Evolutionary conservation across 30 jellyfish, hydroid and myxozoan genomes (phyloP).

Genomic region (Turritopsis rubra): DNA sequence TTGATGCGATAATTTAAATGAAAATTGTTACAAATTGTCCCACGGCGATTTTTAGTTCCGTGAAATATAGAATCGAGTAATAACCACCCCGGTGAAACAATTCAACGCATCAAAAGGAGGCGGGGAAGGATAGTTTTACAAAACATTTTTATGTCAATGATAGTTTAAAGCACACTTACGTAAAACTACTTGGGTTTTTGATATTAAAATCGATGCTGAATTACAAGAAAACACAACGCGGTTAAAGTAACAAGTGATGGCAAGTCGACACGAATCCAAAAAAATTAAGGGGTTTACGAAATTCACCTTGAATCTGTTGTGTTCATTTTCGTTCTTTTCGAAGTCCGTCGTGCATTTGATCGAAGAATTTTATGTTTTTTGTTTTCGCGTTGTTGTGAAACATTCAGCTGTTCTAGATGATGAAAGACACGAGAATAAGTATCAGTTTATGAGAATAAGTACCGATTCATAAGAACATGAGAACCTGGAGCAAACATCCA

Average conservation of each 20-base stretch:
- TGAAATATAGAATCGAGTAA: too few relatives aligned
- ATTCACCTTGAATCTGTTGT: neutral
- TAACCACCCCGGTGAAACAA: too few relatives aligned
- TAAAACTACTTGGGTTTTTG: neutral
- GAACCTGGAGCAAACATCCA: neutral
- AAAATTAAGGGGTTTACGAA: neutral
- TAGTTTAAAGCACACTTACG: too few relatives aligned
- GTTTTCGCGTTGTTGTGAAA: neutral
- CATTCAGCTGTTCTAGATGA: neutral
- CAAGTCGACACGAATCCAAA: neutral
- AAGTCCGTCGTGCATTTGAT: neutral
- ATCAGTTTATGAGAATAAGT: too few relatives aligned
- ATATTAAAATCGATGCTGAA: neutral
- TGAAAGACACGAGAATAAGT: neutral
- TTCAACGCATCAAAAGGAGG: too few relatives aligned
- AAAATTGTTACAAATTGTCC: too few relatives aligned
- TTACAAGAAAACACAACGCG: neutral
- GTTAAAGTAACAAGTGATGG: neutral
- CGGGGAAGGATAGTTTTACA: too few relatives aligned
- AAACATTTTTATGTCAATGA: too few relatives aligned
- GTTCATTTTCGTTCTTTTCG: neutral
- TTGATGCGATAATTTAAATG: too few relatives aligned
- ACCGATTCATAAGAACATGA: too few relatives aligned
- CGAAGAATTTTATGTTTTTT: neutral
- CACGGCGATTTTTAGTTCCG: too few relatives aligned